These are phyloP conservation scores for Benthochromis sp. DNA, from an alignment of 2,113 vertebrate species.

Conservation along the genomic window DNA sequence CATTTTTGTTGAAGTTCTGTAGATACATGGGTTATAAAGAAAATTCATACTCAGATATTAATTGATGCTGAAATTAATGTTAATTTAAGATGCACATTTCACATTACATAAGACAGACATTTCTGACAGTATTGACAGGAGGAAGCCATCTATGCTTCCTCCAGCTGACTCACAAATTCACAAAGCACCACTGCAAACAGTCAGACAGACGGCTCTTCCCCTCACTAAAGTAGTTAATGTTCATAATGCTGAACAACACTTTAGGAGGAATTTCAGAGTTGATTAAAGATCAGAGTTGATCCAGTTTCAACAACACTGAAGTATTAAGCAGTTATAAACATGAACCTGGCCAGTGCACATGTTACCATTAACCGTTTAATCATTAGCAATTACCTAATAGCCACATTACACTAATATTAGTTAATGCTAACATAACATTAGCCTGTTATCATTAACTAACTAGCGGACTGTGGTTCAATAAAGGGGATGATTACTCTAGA, in stretches of 20 bases:
- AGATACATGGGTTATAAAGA: background rate
- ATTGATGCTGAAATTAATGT: background rate
- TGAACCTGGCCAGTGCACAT: background rate
- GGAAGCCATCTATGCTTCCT: background rate
- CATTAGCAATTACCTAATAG: background rate
- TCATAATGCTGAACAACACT: background rate
- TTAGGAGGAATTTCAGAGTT: background rate
- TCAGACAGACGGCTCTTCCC: background rate
- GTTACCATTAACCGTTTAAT: background rate
- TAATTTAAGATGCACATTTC: background rate
- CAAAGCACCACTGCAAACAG: background rate
- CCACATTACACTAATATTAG: background rate
- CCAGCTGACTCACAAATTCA: background rate
- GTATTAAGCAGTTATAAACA: background rate
- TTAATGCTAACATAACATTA: background rate
- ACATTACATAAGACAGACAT: background rate
- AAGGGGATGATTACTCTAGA: background rate
- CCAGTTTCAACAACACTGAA: background rate
- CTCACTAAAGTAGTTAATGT: background rate
- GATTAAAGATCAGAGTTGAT: background rate
- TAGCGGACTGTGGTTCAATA: background rate
- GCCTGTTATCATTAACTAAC: background rate
- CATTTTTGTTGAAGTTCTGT: background rate
- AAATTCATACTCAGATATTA: background rate
- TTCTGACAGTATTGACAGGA: background rate